Base-by-base conservation (phyloP, 2,888 invertebrate species). In the Mycalesis mineus region DNA sequence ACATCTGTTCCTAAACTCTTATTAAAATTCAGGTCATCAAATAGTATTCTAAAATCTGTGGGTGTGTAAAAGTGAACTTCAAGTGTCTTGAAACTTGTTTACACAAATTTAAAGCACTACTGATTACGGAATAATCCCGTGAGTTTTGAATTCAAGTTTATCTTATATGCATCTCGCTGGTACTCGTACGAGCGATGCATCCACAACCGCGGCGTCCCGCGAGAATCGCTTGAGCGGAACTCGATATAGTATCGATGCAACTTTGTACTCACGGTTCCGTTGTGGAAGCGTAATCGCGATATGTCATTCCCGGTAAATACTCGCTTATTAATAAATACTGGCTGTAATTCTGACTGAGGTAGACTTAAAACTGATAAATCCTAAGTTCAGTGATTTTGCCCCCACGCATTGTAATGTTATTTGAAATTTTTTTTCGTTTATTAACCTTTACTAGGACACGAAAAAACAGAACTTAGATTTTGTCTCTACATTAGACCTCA, bases 121-220 rank as follows among this genome's bases (percentile, higher is more conserved):
- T 82, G 82, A 85, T 84, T 82, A 84, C 74, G 65, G 71, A 60
- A 62, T 64, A 67, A 68, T 78, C 85, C 75, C 81, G 37, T 44
- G 79, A 71, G 83, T 63, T 62, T 65, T 50, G 64, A 64, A 77
- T 75, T 72, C 73, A 67, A 75, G 81, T 82, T 80, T 76, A 79
- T 78, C 76, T 65, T 79, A 67, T 77, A 84, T 85, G 79, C 80
- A 83, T 80, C 82, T 79, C 72, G 71, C 58, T 49, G 67, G 65
- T 64, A 55, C 57, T 69, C 62, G 13, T 40, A 31, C 72, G 70
- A 49, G 65, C 64, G 61, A 57, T 70, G 64, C 84, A 85, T 80
- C 77, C 77, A 71, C 70, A 71, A 74, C 80, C 78, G 68, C 75
- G 68, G 55, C 60, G 49, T 71, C 78, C 74, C 68, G 9, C 8